phyloP scores from a whole-genome alignment of 2,888 invertebrate species.

The Hedya salicella region DNA sequence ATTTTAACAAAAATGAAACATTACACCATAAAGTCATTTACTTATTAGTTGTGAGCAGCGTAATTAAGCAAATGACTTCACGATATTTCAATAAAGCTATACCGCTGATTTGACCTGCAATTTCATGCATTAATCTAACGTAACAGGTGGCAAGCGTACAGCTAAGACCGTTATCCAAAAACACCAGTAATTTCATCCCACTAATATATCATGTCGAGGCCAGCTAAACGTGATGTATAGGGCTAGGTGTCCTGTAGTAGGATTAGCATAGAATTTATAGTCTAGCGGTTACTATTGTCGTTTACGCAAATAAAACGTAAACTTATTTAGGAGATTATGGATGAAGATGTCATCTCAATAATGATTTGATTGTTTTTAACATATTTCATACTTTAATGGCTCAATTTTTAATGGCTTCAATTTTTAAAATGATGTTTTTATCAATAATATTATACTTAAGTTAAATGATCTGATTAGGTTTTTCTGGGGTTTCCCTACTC shows the following conservation, averaged over 20 bases:
- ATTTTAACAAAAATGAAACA: not conserved
- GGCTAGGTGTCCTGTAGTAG: slow-evolving; percentile 55
- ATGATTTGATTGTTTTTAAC: not conserved
- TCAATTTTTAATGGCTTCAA: too few species aligned
- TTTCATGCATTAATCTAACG: slow-evolving; percentile 29
- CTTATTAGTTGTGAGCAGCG: too few species aligned
- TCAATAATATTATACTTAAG: too few species aligned
- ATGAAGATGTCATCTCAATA: not conserved
- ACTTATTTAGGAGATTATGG: not conserved
- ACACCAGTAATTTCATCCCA: slow-evolving; percentile 40
- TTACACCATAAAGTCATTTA: too few species aligned
- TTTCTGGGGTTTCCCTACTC: too few species aligned
- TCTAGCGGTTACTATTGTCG: slow-evolving; percentile 46
- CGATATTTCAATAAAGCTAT: not conserved
- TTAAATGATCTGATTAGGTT: too few species aligned
- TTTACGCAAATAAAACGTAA: slow-evolving; percentile 13
- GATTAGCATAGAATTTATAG: slow-evolving; percentile 63
- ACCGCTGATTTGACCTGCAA: slow-evolving; percentile 8
- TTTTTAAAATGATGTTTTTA: too few species aligned
- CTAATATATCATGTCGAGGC: slow-evolving; percentile 53
- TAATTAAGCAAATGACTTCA: not conserved
- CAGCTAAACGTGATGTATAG: slow-evolving; percentile 56
- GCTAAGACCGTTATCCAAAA: slow-evolving; percentile 42
- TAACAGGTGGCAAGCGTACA: slow-evolving; percentile 32
- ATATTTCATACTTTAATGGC: too few species aligned